These are phyloP conservation scores for Phyllotis vaccarum DNA, from an alignment of 2,797 vertebrate genomes.

Conservation along the genomic window DNA sequence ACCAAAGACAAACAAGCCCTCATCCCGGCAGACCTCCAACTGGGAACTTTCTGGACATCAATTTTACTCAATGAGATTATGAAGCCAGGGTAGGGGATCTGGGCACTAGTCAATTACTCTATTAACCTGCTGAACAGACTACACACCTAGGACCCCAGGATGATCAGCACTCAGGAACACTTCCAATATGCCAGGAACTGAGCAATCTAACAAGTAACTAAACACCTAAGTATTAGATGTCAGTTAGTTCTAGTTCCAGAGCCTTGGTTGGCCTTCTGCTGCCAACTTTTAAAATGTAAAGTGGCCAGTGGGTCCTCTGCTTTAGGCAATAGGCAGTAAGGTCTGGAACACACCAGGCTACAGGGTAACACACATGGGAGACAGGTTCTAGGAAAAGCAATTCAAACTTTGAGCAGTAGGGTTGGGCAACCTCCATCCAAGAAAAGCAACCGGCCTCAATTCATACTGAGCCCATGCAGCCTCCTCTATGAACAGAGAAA, in stretches of 20 bases:
- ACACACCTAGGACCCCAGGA: neutral
- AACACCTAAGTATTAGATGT: neutral
- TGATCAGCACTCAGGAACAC: neutral
- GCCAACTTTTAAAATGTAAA: neutral
- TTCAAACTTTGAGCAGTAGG: neutral
- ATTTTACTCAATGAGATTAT: neutral
- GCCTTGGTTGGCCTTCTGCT: neutral
- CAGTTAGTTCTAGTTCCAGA: neutral
- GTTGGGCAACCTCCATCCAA: neutral
- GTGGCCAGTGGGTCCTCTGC: neutral
- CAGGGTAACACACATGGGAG: neutral
- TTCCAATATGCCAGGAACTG: neutral
- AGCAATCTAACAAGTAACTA: neutral
- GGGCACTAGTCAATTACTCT: neutral
- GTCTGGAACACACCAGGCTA: neutral
- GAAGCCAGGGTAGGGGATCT: neutral
- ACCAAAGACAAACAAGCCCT: neutral
- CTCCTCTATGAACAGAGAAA: neutral
- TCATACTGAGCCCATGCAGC: neutral
- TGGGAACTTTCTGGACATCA: neutral
- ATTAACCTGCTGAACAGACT: neutral
- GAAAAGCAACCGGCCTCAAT: neutral
- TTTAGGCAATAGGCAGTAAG: neutral
- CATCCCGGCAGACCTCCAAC: neutral
- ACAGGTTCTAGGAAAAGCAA: neutral